phyloP scores from a whole-genome alignment of 2,797 vertebrate species.

The Cossypha caffra region DNA sequence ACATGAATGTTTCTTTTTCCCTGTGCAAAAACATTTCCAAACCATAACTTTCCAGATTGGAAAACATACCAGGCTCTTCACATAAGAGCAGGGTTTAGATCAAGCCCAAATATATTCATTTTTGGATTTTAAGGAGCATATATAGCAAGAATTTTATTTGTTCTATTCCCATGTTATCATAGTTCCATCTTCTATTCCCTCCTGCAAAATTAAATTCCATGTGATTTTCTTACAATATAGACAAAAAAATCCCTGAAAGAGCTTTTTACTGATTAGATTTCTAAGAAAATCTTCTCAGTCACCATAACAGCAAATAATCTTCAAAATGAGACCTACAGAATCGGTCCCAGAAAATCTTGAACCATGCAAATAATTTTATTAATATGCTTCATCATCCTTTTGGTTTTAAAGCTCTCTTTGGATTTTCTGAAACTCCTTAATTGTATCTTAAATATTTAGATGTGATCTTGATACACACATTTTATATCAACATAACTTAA shows the following conservation, averaged over 20 bases:
- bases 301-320: not conserved
- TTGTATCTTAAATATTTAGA: not conserved
- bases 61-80: conserved; percentile 29
- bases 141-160: not conserved
- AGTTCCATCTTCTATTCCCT: conserved; percentile 60
- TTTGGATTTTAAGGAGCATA: conserved; percentile 46
- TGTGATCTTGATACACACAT: not conserved
- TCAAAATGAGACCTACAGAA: not conserved
- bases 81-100: conserved; percentile 36
- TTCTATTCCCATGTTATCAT: not conserved
- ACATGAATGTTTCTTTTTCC: not conserved
- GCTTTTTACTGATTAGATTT: conserved; percentile 52
- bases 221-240: conserved; percentile 61
- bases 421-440: not conserved
- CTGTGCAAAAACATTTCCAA: conserved; percentile 6
- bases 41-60: not conserved
- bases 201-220: conserved; percentile 59
- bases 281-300: not conserved
- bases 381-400: not conserved
- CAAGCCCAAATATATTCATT: conserved; percentile 1
- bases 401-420: not conserved
- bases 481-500: not conserved
- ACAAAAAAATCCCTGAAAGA: conserved; percentile 61
- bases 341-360: not conserved
- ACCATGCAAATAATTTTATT: not conserved